phyloP scores from a whole-genome alignment of 1,140 invertebrate species.

The Nymphalis io region DNA sequence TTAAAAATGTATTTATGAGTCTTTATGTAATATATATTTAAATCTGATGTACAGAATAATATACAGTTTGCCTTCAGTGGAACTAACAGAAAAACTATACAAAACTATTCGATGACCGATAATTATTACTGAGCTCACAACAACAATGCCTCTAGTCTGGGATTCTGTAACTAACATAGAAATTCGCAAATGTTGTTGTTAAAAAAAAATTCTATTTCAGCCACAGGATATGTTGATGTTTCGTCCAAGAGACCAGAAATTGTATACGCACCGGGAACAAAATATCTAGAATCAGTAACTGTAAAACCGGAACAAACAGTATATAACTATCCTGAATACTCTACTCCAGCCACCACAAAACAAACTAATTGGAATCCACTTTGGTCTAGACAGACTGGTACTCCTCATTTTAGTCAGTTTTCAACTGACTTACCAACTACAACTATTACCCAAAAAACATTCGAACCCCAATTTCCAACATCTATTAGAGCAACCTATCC shows the following conservation, averaged over 20 bases:
- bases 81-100: too few relatives aligned
- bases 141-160: too few relatives aligned
- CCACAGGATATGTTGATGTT: background rate
- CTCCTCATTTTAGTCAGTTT: background rate
- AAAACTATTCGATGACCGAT: too few relatives aligned
- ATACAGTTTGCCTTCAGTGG: too few relatives aligned
- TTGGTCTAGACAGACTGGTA: background rate
- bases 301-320: background rate
- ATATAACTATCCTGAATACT: background rate
- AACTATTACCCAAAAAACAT: background rate
- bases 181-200: background rate
- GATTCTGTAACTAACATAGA: background rate
- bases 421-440: background rate
- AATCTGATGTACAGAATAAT: too few relatives aligned
- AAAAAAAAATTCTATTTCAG: background rate
- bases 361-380: background rate
- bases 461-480: background rate
- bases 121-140: too few relatives aligned
- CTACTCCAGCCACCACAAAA: background rate
- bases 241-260: background rate
- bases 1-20: too few relatives aligned
- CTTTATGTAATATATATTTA: too few relatives aligned
- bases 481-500: background rate
- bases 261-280: background rate
- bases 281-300: background rate